Base-by-base conservation (phyloP, 2,797 vertebrate genomes). In the Tokudaia muenninki region DNA sequence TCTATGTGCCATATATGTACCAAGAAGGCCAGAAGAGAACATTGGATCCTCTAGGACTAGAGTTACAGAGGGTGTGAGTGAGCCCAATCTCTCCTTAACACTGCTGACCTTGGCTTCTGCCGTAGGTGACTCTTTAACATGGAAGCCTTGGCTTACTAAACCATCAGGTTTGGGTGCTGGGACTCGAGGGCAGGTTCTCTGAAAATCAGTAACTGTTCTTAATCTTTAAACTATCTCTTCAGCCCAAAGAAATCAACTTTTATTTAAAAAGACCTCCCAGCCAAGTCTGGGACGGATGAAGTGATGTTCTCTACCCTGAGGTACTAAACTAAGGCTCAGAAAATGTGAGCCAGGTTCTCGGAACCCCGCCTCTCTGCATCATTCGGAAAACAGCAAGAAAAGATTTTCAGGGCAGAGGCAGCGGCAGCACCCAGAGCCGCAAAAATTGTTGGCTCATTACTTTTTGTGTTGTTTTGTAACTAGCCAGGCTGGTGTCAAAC, bases 401-500 rank as follows among this genome's bases (percentile, higher is more conserved):
- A 55, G 65, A 29, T 75, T 74, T 41, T 88, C 52, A 31, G 52
- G 70, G 52, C 52, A 75, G 70, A 41, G 9, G 52, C 52, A 75
- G 70, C 41, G 9, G 52, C 14, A 31, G 16, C 67, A 31, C 86
- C 31, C 24, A 41, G 67, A 74, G n/a, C 70, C 65, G 31, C 86
- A 13, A 5, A 87, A 8, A 19, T 17, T 74, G 67, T 74, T 57
- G 86, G n/a, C 24, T 57, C 50, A 41, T 59, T 74, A 14, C 52
- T 13, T 31, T 59, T 31, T 21, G 70, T 26, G 41, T 12, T 88
- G 70, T 75, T 59, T 31, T 59, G n/a, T 75, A 31, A 7, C 86
- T 44, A 75, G 37, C 70, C 70, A 59, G n/a, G n/a, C 52, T 88
- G 70, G n/a, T 44, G 17, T 88, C 86, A 88, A 88, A 88, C 86